Conservation (phyloP, 2,113 vertebrate species). For the Ranitomeya imitator region DNA sequence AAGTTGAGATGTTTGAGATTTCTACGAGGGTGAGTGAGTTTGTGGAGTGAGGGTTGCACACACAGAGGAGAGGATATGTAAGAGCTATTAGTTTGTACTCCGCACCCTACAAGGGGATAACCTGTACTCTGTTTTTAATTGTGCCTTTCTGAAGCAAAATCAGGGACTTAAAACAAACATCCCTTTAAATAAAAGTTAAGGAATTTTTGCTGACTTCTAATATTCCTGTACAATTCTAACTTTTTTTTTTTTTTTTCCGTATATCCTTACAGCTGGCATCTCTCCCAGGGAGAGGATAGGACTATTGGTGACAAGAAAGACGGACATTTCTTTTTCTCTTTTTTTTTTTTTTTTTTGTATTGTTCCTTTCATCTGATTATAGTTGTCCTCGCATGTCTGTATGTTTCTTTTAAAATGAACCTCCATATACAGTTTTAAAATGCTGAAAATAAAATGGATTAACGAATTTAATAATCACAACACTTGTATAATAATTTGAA, state of each 20-base stretch:
- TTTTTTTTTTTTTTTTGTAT: background rate
- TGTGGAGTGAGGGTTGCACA: too few relatives aligned
- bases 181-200: background rate
- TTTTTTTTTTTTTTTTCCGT: background rate
- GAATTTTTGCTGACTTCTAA: background rate
- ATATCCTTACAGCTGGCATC: background rate
- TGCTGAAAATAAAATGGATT: conserved; percentile 26
- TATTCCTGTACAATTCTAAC: background rate
- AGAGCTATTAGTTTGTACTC: too few relatives aligned
- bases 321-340: background rate
- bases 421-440: background rate
- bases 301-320: background rate
- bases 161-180: background rate
- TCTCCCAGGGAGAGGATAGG: conserved; percentile 46
- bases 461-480: background rate
- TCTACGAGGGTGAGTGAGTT: too few relatives aligned
- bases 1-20: too few relatives aligned
- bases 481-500: background rate
- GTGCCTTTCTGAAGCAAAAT: background rate
- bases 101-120: too few relatives aligned
- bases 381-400: background rate
- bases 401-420: background rate
- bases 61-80: too few relatives aligned
- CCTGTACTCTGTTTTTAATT: background rate
- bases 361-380: background rate